A percentile compares a stretch with the other conserved stretches of the same genome.
Evolutionary conservation across 2,888 invertebrate species (phyloP).

Genomic region (Mellilla xanthometata): DNA sequence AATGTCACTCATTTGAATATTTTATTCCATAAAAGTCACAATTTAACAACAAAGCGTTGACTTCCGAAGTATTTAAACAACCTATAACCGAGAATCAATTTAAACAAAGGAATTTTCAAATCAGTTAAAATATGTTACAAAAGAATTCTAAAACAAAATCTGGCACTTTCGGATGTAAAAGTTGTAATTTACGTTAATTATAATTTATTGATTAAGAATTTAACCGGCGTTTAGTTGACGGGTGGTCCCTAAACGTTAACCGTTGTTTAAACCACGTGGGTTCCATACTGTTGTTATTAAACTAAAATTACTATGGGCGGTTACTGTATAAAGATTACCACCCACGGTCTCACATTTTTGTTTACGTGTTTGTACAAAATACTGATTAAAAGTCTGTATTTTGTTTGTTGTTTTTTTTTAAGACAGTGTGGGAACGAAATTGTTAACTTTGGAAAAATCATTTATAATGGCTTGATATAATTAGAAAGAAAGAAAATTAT

Average conservation of each 20-base stretch:
- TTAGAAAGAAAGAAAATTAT: no score
- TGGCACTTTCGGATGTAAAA: not conserved
- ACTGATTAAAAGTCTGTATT: no score
- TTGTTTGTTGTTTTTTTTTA: no score
- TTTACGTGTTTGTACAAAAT: not conserved
- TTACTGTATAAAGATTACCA: slow-evolving; percentile 10
- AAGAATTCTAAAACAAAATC: slow-evolving; percentile 2
- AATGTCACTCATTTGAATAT: slow-evolving; percentile 8
- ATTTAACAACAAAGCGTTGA: not conserved
- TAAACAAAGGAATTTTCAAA: not conserved
- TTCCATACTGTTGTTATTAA: not conserved
- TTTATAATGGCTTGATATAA: no score
- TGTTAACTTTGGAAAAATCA: no score
- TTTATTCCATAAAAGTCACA: not conserved
- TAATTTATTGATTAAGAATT: slow-evolving; percentile 11
- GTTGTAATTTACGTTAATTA: slow-evolving; percentile 13
- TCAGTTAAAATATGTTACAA: not conserved
- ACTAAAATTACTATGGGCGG: slow-evolving; percentile 3
- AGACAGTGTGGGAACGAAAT: no score
- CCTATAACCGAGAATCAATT: not conserved
- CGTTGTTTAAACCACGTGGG: slow-evolving; percentile 10
- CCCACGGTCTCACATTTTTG: slow-evolving; percentile 5
- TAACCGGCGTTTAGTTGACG: slow-evolving; percentile 16
- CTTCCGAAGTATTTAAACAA: not conserved
- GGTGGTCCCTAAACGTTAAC: slow-evolving; percentile 17